Base-by-base conservation (phyloP, 2,888 invertebrate genomes). In the Heterodera filipjevi region DNA sequence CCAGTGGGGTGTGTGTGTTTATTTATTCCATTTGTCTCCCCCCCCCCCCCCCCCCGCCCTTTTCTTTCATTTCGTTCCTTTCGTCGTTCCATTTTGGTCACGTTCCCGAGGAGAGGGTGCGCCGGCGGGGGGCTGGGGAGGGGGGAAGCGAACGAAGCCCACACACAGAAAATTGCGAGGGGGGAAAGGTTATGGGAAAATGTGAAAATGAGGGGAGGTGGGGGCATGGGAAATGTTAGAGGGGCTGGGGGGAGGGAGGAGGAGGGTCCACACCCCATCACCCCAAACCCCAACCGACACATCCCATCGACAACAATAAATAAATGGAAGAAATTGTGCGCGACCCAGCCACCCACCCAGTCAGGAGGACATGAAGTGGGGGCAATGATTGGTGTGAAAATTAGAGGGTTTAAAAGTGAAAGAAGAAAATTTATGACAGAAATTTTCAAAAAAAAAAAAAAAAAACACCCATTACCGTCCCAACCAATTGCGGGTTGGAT, bases 121-220 rank as follows among this genome's bases (percentile, higher is more conserved):
- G 44, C 44, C 44, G 16, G 49, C 16, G 8, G 49, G 49, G 19
- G 49, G 49, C 8, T 5, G 49, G 49, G 19, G 59, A 27, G 59
- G 59, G 27, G n/a, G 27, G 27, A 59, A 12, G 6, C 8, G 27
- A 59, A 27, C 59, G 59, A 59, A 59, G 59, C 59, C 59, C 59
- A 59, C 59, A 59, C 59, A 59, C 59, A 59, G 59, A 59, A 59
- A 59, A 10, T 59, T n/a, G n/a, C 5, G 27, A 8, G 59, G 59
- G 59, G n/a, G n/a, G 49, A 19, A 49, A 49, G 59, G 59, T 27
- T 59, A n/a, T 59, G 59, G 59, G 59, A 59, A 59, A 59, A 59
- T n/a, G n/a, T n/a, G 27, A 10, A n/a, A 59, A 59, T 27, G 27
- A 59, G 22, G 59, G 59, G 59, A 27, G 59, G 59, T n/a, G n/a